A percentile compares a stretch with the other conserved stretches of the same genome.
Conservation (phyloP, 2,797 vertebrate genomes). For the Coreius guichenoti region DNA sequence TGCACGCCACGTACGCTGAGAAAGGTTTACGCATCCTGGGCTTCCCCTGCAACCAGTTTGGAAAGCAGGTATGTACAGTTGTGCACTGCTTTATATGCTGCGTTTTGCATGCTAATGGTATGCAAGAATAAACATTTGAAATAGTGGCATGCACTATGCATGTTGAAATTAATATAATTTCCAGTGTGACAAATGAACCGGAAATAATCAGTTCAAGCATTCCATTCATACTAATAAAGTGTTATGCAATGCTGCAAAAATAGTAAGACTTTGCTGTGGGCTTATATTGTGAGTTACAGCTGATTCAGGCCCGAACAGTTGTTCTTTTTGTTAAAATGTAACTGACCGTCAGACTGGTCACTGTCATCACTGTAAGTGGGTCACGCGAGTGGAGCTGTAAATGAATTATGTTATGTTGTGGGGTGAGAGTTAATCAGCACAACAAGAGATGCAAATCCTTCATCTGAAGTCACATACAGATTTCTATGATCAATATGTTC, state of each 20-base stretch:
- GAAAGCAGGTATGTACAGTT: conserved; percentile 85
- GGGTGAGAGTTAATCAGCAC: background rate
- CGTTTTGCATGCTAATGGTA: background rate
- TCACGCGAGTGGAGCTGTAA: background rate
- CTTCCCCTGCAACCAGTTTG: conserved; percentile 98
- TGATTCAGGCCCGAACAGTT: background rate
- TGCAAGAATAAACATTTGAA: background rate
- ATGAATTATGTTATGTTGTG: background rate
- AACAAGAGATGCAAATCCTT: background rate
- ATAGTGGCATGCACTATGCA: rapidly evolving
- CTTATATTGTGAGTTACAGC: too few species aligned
- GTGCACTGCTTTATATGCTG: too few species aligned
- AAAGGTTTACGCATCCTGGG: conserved; percentile 93
- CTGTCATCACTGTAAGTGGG: background rate
- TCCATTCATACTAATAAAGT: background rate
- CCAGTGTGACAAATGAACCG: background rate
- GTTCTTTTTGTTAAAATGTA: background rate
- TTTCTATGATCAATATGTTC: background rate
- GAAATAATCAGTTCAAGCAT: background rate
- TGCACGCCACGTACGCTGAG: conserved; percentile 91
- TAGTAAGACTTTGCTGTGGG: background rate
- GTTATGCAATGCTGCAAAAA: background rate
- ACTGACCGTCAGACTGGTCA: background rate
- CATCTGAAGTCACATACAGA: background rate
- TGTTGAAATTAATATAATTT: background rate